These are phyloP conservation scores for Indicator indicator DNA, from an alignment of 2,113 vertebrate genomes.

Conservation along the genomic window DNA sequence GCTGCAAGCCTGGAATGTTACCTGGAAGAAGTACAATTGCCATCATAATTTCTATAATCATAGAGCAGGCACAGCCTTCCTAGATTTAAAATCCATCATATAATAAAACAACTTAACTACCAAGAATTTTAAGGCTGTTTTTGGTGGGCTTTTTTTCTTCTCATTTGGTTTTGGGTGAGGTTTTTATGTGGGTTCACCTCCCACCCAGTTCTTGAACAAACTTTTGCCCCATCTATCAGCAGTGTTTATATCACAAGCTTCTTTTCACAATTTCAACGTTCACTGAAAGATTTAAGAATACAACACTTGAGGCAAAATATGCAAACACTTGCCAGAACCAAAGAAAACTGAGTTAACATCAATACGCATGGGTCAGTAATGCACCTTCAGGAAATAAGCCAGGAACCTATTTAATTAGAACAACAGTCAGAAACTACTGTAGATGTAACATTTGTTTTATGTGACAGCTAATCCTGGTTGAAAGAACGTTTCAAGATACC, in stretches of 20 bases:
- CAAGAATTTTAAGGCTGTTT: not conserved
- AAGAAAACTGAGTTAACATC: not conserved
- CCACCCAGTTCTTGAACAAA: not conserved
- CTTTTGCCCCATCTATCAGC: not conserved
- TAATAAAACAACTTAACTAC: not conserved
- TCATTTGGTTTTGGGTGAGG: not conserved
- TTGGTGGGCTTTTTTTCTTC: not conserved
- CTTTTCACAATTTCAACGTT: not conserved
- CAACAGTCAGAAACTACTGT: not conserved
- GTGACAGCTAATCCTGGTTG: not conserved
- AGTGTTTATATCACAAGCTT: not conserved
- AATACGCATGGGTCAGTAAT: not conserved
- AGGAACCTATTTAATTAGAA: not conserved
- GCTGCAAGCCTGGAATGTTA: slow-evolving; percentile 98
- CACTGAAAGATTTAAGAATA: not conserved
- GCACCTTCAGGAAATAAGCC: slow-evolving; percentile 1
- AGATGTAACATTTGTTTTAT: not conserved
- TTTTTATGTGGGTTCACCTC: not conserved
- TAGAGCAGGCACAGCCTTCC: not conserved
- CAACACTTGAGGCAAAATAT: not conserved
- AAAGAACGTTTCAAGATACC: not conserved
- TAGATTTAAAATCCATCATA: not conserved
- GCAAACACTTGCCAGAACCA: not conserved
- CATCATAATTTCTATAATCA: not conserved
- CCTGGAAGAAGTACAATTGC: slow-evolving; percentile 74